Evolutionary conservation across 2,113 vertebrate species (phyloP).

Genomic region (Procavia capensis): DNA sequence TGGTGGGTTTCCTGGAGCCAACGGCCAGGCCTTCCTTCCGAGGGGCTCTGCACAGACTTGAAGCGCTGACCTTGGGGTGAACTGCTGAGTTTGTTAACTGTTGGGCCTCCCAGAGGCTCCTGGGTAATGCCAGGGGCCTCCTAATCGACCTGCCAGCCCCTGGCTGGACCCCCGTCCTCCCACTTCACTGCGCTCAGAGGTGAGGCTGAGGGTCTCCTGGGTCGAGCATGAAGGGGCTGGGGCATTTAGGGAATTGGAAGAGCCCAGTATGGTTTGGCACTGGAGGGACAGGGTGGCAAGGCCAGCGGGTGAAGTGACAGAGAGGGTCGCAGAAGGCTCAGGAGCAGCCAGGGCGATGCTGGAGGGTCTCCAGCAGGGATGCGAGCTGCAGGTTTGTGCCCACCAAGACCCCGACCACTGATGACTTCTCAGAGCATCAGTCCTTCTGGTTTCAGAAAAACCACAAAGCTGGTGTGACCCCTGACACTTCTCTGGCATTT

Average conservation of each 20-base stretch:
- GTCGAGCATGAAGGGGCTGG: accelerated
- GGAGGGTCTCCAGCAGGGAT: neutral
- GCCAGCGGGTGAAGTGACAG: neutral
- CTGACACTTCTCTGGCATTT: too few species aligned
- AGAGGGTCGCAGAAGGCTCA: accelerated
- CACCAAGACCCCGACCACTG: accelerated
- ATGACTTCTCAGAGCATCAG: neutral
- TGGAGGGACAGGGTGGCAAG: accelerated
- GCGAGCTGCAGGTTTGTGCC: accelerated
- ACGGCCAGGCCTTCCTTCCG: too few species aligned
- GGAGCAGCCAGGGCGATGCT: neutral
- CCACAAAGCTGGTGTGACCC: too few species aligned
- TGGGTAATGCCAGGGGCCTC: accelerated
- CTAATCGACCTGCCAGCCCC: neutral
- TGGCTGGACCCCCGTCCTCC: neutral
- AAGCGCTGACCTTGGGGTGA: too few species aligned
- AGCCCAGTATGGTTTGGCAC: accelerated
- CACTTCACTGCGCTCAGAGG: neutral
- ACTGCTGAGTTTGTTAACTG: too few species aligned
- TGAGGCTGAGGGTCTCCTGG: neutral
- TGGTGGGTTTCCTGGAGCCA: too few species aligned
- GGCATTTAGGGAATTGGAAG: accelerated
- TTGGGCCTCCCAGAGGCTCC: too few species aligned
- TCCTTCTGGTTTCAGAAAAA: neutral
- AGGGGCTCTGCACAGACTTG: too few species aligned